phyloP scores from a whole-genome alignment of 2,797 vertebrate genomes.

The Myiothlypis chrysogaster region DNA sequence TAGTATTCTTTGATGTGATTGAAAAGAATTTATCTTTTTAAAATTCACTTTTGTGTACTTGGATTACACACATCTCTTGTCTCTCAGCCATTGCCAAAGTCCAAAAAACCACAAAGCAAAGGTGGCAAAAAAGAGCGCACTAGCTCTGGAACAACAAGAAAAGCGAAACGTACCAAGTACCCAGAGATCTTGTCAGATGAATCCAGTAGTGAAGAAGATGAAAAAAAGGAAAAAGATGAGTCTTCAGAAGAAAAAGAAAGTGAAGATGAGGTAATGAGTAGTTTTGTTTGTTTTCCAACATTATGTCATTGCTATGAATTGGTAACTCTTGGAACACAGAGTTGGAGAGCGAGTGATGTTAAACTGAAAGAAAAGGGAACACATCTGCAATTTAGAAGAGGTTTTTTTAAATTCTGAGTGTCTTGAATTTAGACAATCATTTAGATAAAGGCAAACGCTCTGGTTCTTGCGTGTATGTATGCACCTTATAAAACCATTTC shows the following conservation, averaged over 20 bases:
- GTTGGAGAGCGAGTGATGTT: neutral
- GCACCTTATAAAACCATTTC: neutral
- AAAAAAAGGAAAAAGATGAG: slow-evolving; percentile 80
- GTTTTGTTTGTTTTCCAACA: neutral
- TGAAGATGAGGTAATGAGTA: slow-evolving; percentile 74
- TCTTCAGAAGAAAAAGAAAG: slow-evolving; percentile 83
- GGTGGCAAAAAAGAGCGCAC: slow-evolving; percentile 80
- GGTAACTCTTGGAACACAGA: neutral
- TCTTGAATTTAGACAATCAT: neutral
- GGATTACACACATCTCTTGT: neutral
- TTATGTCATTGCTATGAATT: neutral
- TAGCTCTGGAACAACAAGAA: slow-evolving; percentile 77
- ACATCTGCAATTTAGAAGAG: neutral
- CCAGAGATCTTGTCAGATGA: slow-evolving; percentile 93
- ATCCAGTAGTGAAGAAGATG: slow-evolving; percentile 89
- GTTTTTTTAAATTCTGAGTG: neutral
- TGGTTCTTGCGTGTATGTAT: neutral
- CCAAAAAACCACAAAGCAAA: slow-evolving; percentile 79
- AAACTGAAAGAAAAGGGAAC: neutral
- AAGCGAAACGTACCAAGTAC: slow-evolving; percentile 81
- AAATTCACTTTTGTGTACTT: neutral
- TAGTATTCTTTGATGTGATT: neutral
- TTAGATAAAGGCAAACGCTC: neutral
- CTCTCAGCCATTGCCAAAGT: slow-evolving; percentile 78
- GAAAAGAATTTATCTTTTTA: neutral